These are phyloP conservation scores for Mythimna albipuncta DNA, from an alignment of 2,888 invertebrate genomes.

Conservation along the genomic window DNA sequence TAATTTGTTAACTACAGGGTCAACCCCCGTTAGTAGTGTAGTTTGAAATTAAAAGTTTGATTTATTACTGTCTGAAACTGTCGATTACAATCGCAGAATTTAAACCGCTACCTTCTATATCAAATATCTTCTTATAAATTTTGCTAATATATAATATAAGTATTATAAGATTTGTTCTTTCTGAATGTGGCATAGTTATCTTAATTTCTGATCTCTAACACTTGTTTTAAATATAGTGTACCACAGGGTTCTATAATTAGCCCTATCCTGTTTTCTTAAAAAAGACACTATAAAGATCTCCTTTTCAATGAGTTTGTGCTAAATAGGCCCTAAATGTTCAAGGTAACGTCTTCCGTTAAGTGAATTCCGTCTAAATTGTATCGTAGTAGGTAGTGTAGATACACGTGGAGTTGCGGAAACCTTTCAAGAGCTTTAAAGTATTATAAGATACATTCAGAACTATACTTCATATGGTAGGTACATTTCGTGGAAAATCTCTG, in stretches of 20 bases:
- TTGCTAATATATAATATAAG: neutral
- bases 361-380: neutral
- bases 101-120: neutral
- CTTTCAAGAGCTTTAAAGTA: neutral
- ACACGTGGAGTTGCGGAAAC: conserved; percentile 16
- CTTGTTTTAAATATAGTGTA: neutral
- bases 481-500: neutral
- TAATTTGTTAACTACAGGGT: neutral
- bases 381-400: neutral
- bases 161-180: too few relatives aligned
- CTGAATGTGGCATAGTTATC: neutral
- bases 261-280: neutral
- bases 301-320: neutral
- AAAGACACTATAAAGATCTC: neutral
- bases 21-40: neutral
- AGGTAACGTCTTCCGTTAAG: neutral
- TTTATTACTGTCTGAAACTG: too few relatives aligned
- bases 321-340: conserved; percentile 7
- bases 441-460: neutral
- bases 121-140: neutral
- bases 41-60: neutral
- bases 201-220: too few relatives aligned
- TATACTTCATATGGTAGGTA: neutral
- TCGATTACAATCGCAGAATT: too few relatives aligned
- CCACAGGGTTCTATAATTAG: conserved; percentile 5